These are phyloP conservation scores for Sminthurinus signatus DNA, from an alignment of 1,140 invertebrate species.

Conservation along the genomic window DNA sequence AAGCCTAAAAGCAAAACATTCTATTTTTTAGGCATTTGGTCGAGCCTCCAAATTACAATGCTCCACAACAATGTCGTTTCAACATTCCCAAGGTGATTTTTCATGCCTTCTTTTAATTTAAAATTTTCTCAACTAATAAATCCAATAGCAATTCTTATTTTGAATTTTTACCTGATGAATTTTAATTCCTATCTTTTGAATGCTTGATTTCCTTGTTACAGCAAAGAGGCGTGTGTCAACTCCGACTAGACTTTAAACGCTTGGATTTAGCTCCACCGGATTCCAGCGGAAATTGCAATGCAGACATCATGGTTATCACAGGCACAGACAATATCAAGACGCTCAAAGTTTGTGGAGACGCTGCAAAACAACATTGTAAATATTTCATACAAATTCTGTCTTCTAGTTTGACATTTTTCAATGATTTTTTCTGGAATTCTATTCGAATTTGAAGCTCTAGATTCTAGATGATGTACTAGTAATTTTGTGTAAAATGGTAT, in stretches of 20 bases:
- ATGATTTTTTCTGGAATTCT: not conserved
- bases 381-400: not conserved
- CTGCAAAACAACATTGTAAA: not conserved
- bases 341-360: not conserved
- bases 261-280: not conserved
- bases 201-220: not conserved
- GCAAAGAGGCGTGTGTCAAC: slow-evolving; percentile 10
- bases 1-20: too few species aligned
- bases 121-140: not conserved
- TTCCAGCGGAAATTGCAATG: not conserved
- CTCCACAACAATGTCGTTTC: not conserved
- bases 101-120: not conserved
- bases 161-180: not conserved
- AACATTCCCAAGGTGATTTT: not conserved
- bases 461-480: too few species aligned
- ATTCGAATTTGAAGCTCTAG: too few species aligned
- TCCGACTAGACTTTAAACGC: not conserved
- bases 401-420: not conserved
- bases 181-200: not conserved
- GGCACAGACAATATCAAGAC: not conserved
- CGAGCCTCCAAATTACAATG: not conserved
- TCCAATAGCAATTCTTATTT: too few species aligned
- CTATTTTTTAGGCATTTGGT: too few species aligned
- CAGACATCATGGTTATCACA: not conserved
- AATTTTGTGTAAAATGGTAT: not conserved